phyloP scores from a whole-genome alignment of 2,113 vertebrate genomes.

The Trichechus manatus region DNA sequence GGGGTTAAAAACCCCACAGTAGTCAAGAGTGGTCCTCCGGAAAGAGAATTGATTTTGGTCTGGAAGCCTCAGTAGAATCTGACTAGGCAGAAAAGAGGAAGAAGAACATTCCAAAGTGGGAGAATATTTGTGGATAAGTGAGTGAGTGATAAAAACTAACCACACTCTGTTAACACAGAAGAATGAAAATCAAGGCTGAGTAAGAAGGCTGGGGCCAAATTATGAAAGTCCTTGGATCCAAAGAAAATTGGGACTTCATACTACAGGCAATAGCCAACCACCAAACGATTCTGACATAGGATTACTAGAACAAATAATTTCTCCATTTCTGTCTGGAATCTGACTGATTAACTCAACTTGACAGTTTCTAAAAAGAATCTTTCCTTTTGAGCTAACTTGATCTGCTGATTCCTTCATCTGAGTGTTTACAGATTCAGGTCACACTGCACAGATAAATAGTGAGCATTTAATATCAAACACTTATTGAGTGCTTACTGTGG shows the following conservation, averaged over 20 bases:
- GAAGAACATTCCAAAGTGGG: constrained; percentile 14
- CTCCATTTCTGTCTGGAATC: constrained; percentile 34
- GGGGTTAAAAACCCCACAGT: background rate
- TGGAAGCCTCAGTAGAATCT: background rate
- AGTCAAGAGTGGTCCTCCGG: background rate
- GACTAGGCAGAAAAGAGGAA: background rate
- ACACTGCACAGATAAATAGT: background rate
- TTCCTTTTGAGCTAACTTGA: background rate
- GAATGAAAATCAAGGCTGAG: constrained; percentile 24
- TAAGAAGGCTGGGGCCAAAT: constrained; percentile 23
- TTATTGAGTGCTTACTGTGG: background rate
- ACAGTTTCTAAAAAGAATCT: constrained; percentile 40
- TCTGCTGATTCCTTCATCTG: constrained; percentile 23
- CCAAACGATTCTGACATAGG: constrained; percentile 24
- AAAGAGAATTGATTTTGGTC: background rate
- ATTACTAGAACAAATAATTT: constrained; percentile 31
- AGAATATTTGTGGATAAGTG: constrained; percentile 29
- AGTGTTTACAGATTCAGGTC: background rate
- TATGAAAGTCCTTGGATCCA: background rate
- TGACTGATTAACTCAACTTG: background rate
- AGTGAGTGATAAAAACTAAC: constrained; percentile 5
- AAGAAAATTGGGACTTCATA: background rate
- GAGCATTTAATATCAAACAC: constrained; percentile 22
- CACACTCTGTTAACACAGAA: constrained; percentile 32
- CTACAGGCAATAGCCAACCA: background rate